Conservation (phyloP, 2,888 invertebrate species). For the Julus scandinavius region DNA sequence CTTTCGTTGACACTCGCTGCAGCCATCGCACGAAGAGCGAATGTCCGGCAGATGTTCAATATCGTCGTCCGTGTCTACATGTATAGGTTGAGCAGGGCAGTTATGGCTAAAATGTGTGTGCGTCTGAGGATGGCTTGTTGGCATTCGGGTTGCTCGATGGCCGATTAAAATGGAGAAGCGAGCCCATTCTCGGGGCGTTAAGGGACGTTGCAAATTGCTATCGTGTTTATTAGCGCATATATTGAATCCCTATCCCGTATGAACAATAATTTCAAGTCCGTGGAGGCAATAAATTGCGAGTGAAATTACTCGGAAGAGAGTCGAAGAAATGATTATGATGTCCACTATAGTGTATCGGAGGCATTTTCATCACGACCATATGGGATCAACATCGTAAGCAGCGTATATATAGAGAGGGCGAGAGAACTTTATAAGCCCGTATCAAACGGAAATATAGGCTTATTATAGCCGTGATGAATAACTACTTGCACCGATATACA, state of each 20-base stretch:
- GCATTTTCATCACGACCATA: conserved; percentile 37
- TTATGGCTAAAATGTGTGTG: background rate
- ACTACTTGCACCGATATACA: background rate
- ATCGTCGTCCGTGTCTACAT: background rate
- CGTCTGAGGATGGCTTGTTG: background rate
- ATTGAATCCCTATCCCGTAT: conserved; percentile 48
- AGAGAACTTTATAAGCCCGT: conserved; percentile 49
- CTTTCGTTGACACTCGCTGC: background rate
- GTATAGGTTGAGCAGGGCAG: background rate
- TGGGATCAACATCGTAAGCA: conserved; percentile 8
- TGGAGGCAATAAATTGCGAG: conserved; percentile 53
- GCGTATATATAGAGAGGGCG: background rate
- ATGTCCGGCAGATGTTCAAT: conserved; percentile 39
- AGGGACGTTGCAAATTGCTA: conserved; percentile 47
- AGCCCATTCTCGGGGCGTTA: conserved; percentile 50
- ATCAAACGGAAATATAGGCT: conserved; percentile 48
- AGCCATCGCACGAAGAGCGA: background rate
- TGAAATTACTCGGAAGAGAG: conserved; percentile 55
- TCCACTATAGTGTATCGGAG: conserved; percentile 52
- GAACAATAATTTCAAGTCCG: conserved; percentile 56
- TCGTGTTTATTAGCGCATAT: conserved; percentile 49
- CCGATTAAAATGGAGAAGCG: conserved; percentile 48
- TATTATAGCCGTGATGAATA: conserved; percentile 46
- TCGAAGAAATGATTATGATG: conserved; percentile 56
- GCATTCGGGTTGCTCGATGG: background rate